Conservation (phyloP, 1,140 invertebrate species). For the Drosophila kohkoa region DNA sequence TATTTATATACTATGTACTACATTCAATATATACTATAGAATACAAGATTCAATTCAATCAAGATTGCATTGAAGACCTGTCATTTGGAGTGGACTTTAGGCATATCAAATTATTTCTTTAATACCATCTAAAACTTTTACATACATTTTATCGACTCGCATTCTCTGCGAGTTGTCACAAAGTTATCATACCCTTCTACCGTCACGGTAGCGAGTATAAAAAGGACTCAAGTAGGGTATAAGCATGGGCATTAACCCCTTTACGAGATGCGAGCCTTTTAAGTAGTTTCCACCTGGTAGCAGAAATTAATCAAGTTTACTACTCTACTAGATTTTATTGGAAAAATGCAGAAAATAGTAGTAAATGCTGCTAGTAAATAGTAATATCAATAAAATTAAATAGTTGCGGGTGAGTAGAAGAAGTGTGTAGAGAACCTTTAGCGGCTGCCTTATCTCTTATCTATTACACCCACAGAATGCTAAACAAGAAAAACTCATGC, state of each 20-base stretch:
- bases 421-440: background rate
- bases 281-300: constrained; percentile 1
- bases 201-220: background rate
- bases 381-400: background rate
- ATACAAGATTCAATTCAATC: too few relatives aligned
- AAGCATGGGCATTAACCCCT: constrained; percentile 13
- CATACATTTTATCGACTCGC: too few relatives aligned
- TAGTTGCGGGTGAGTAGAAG: background rate
- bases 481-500: constrained; percentile 8
- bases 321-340: background rate
- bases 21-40: too few relatives aligned
- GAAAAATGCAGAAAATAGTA: background rate
- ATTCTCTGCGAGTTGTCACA: too few relatives aligned
- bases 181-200: too few relatives aligned
- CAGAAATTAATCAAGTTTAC: constrained; percentile 6
- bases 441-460: background rate
- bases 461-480: constrained; percentile 17
- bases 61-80: too few relatives aligned
- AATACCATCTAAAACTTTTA: too few relatives aligned
- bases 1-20: too few relatives aligned
- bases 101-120: too few relatives aligned
- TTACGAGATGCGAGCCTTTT: background rate
- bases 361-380: background rate
- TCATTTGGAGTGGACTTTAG: too few relatives aligned
- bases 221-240: constrained; percentile 7